Base-by-base conservation (phyloP, 37 sponge, comb jelly and placozoan genomes). In the Amphimedon queenslandica region DNA sequence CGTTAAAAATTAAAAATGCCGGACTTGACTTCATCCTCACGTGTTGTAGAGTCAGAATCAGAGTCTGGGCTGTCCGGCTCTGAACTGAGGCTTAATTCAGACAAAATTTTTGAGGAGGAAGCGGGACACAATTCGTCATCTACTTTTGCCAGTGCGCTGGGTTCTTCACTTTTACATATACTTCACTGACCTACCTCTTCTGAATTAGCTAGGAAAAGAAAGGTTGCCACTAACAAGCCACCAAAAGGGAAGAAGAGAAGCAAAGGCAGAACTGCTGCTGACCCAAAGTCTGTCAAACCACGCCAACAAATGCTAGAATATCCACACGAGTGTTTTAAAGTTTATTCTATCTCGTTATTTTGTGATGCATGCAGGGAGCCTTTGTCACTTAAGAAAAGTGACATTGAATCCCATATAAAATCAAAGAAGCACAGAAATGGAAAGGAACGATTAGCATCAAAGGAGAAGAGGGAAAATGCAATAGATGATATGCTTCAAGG, bases 231-330 rank as follows among this genome's bases (percentile, higher is more conserved):
- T 13, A 47, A 47, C 51, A n/a, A n/a, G n/a, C n/a, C n/a, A n/a
- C n/a, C n/a, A n/a, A n/a, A n/a, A n/a, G n/a, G n/a, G n/a, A n/a
- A 47, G 51, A 8, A 13, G 13, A 55, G 70, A 57, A 40, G 34
- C 33, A 57, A 43, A 63, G 80, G 80, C 18, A 23, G 51, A 40
- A 10, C 35, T 42, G 35, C 64, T 23, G 10, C 28, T 37, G 63
- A 82, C 16, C 80, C 73, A 0, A 81, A 73, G 32, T 27, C 39
- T 16, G 58, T 81, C 10, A 35, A 37, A 20, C 83, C 76, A 28
- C 1, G 23, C 10, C 83, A 82, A 28, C 63, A 76, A 35, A 76
- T 82, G 11, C 67, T 37, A 20, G 76, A 82, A 33, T 71, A 55
- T 61, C 36, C 37, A 3, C 27, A 42, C 27, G 76, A 82, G 65